phyloP scores from a whole-genome alignment of 2,113 vertebrate species.

The Indicator maculatus region DNA sequence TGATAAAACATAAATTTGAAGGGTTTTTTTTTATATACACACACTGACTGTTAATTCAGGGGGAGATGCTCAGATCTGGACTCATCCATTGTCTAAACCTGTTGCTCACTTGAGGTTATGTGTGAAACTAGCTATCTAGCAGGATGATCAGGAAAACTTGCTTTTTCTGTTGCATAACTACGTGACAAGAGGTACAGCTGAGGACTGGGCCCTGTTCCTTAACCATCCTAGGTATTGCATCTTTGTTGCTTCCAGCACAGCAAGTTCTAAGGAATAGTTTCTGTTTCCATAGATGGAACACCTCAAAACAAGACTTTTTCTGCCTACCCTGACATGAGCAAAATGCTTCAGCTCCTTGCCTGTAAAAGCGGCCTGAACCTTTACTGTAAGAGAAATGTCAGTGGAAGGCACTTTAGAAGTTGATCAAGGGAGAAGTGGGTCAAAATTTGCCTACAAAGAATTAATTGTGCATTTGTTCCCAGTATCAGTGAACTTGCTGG shows the following conservation, averaged over 20 bases:
- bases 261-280: background rate
- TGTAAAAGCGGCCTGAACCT: background rate
- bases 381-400: background rate
- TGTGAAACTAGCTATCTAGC: background rate
- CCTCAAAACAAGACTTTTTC: background rate
- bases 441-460: background rate
- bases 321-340: background rate
- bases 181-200: background rate
- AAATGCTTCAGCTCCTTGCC: background rate
- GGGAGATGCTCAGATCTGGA: background rate
- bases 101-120: background rate
- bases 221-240: background rate
- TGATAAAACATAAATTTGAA: slow-evolving; percentile 19
- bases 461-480: background rate
- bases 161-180: background rate
- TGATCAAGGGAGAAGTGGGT: background rate
- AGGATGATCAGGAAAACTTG: background rate
- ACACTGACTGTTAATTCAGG: background rate
- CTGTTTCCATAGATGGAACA: background rate
- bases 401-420: background rate
- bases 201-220: background rate
- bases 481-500: background rate
- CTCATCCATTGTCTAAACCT: background rate
- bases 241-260: background rate
- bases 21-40: background rate